Conservation (phyloP, 1,140 invertebrate species). For the Hylaeus volcanicus region DNA sequence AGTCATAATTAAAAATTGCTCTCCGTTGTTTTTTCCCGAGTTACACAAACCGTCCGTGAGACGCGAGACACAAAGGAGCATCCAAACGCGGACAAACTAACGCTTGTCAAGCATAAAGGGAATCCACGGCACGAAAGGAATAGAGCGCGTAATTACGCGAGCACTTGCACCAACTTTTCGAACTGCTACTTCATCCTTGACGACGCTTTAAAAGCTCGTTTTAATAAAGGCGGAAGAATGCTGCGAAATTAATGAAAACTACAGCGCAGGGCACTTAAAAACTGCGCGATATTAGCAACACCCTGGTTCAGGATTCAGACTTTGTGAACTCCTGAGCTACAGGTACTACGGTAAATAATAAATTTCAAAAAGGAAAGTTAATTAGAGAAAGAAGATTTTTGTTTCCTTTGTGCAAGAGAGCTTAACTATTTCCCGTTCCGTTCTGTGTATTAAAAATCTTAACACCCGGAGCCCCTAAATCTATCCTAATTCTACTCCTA, state of each 20-base stretch:
- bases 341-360: too few species aligned
- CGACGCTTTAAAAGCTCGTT: background rate
- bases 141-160: slow-evolving; percentile 2
- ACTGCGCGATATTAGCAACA: background rate
- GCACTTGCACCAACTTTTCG: slow-evolving; percentile 3
- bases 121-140: background rate
- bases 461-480: too few species aligned
- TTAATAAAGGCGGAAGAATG: too few species aligned
- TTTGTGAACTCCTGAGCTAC: too few species aligned
- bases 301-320: too few species aligned
- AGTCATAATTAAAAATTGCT: slow-evolving; percentile 9
- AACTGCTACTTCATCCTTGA: background rate
- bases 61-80: background rate
- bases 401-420: too few species aligned
- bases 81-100: background rate
- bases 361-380: too few species aligned
- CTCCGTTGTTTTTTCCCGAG: background rate
- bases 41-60: background rate
- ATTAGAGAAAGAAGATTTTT: too few species aligned
- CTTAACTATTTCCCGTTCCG: too few species aligned
- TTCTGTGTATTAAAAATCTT: too few species aligned
- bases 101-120: background rate
- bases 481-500: too few species aligned
- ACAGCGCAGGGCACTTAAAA: background rate
- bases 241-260: background rate